Conservation (phyloP, 2,797 vertebrate species). For the Ptychobarbus kaznakovi region DNA sequence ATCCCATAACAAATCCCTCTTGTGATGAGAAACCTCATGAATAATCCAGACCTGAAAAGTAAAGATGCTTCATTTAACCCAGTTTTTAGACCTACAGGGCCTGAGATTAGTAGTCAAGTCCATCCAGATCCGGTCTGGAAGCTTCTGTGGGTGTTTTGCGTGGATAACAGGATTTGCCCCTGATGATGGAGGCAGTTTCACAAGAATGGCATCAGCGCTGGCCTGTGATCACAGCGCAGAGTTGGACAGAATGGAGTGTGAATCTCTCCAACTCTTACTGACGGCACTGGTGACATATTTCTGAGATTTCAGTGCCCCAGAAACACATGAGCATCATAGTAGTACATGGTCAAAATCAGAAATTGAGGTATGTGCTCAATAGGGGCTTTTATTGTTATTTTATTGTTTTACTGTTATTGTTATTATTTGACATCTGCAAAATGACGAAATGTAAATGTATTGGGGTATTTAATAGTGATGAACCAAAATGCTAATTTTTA, state of each 20-base stretch:
- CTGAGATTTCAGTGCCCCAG: constrained; percentile 33
- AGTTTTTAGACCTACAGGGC: constrained; percentile 24
- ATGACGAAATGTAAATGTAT: too few relatives aligned
- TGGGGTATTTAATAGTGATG: not conserved
- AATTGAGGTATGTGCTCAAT: not conserved
- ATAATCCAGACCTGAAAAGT: constrained; percentile 18
- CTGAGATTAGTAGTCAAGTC: constrained; percentile 16
- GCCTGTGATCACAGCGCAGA: constrained; percentile 44
- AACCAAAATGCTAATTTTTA: not conserved
- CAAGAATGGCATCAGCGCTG: constrained; percentile 44
- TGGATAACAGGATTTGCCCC: constrained; percentile 55
- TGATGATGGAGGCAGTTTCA: constrained; percentile 48
- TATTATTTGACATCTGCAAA: too few relatives aligned
- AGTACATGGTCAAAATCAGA: not conserved
- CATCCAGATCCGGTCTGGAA: constrained; percentile 14
- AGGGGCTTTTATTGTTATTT: not conserved
- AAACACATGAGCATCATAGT: constrained; percentile 8
- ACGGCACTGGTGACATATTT: constrained; percentile 39
- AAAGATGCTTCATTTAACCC: constrained; percentile 21
- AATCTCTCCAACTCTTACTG: constrained; percentile 44
- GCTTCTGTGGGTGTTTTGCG: constrained; percentile 45
- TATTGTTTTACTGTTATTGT: too few relatives aligned
- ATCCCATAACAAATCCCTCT: constrained; percentile 17
- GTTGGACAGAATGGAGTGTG: constrained; percentile 41
- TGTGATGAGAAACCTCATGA: not conserved